These are phyloP conservation scores for Platycercus adscitus DNA, from an alignment of 2,113 vertebrate genomes.

Conservation along the genomic window DNA sequence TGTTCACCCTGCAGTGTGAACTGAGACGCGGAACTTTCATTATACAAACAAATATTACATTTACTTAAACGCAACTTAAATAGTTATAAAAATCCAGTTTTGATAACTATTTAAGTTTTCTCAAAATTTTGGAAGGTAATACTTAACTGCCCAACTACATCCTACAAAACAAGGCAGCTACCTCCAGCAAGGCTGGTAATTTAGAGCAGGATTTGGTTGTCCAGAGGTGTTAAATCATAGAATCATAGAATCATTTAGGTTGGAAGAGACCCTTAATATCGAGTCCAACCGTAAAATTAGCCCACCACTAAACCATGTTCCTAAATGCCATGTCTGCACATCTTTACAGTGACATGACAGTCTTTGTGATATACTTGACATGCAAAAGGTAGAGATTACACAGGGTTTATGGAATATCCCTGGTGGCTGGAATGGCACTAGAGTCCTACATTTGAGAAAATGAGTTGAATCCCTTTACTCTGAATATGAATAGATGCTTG, in stretches of 20 bases:
- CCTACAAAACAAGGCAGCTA: background rate
- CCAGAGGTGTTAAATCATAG: background rate
- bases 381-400: background rate
- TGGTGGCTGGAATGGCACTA: background rate
- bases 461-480: background rate
- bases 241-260: background rate
- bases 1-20: background rate
- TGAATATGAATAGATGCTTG: background rate
- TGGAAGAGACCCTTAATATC: background rate
- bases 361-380: background rate
- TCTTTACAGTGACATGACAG: background rate
- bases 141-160: background rate
- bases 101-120: background rate
- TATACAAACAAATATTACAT: background rate
- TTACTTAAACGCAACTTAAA: background rate
- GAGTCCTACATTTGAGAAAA: background rate
- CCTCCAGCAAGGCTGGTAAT: background rate
- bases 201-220: background rate
- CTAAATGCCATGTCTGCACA: fast-evolving
- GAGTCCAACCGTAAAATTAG: background rate
- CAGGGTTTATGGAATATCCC: background rate
- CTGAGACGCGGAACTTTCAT: background rate
- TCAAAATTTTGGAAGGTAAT: background rate
- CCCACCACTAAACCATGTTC: background rate
- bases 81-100: background rate